phyloP scores from a whole-genome alignment of 2,113 vertebrate genomes.

The Polyodon spathula region DNA sequence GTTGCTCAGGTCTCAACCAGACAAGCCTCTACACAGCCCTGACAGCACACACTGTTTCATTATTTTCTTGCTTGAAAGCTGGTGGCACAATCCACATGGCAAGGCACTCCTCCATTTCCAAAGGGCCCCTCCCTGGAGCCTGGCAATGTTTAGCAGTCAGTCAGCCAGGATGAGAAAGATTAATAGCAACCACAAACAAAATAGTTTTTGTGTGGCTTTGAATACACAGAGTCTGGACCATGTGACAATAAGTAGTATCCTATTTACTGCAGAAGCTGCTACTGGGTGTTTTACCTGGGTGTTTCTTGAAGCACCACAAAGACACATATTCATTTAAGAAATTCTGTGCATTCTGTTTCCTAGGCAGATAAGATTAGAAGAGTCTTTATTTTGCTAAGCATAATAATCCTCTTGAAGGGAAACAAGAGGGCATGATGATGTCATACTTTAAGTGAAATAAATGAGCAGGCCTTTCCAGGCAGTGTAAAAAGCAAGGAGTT shows the following conservation, averaged over 20 bases:
- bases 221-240: no score
- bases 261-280: no score
- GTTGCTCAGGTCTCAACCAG: no score
- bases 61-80: background rate
- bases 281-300: no score
- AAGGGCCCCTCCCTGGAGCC: background rate
- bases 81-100: constrained; percentile 3
- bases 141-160: background rate
- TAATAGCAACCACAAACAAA: background rate
- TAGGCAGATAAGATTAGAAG: background rate
- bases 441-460: background rate
- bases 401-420: background rate
- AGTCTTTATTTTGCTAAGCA: background rate
- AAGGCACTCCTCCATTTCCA: background rate
- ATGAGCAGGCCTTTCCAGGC: constrained; percentile 2
- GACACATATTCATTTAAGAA: no score
- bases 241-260: no score
- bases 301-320: no score
- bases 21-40: no score
- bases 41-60: constrained; percentile 1
- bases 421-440: constrained; percentile 1
- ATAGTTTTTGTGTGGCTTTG: background rate
- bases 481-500: constrained; percentile 7
- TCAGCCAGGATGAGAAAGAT: no score
- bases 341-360: no score